Evolutionary conservation across 1,140 invertebrate species (phyloP).

Genomic region (Drosophila sechellia): DNA sequence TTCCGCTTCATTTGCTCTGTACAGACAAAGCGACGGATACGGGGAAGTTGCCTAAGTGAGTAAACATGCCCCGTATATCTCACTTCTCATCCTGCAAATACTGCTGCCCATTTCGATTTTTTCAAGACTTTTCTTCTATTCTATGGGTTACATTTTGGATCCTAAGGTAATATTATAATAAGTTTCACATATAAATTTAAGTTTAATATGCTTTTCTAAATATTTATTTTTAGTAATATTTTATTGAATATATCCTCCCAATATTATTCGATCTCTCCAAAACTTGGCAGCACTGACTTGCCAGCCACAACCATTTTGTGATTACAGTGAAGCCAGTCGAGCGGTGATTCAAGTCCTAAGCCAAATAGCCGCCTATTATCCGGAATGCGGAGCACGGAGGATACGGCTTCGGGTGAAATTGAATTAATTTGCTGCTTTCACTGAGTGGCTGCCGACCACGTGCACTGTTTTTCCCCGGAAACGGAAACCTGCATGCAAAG

Average conservation of each 20-base stretch:
- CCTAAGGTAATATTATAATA: too few species aligned
- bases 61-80: conserved; percentile 44
- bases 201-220: not conserved
- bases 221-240: too few species aligned
- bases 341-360: conserved; percentile 19
- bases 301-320: conserved; percentile 20
- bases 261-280: not conserved
- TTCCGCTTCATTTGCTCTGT: conserved; percentile 67
- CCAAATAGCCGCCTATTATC: conserved; percentile 40
- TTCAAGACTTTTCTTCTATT: too few species aligned
- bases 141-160: not conserved
- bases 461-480: conserved; percentile 6
- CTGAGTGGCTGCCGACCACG: conserved; percentile 7
- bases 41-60: conserved; percentile 68
- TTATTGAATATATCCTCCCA: too few species aligned
- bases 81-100: not conserved
- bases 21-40: conserved; percentile 12
- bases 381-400: conserved; percentile 36
- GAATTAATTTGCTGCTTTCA: conserved; percentile 65
- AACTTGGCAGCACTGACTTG: conserved; percentile 4
- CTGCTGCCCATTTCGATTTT: not conserved
- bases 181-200: not conserved
- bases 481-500: conserved; percentile 34
- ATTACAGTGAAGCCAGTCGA: conserved; percentile 32
- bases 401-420: conserved; percentile 47